Evolutionary conservation across 2,113 vertebrate genomes (phyloP), one percentile per base, ranked within the genome.

Genomic region (Fulmarus glacialis): DNA sequence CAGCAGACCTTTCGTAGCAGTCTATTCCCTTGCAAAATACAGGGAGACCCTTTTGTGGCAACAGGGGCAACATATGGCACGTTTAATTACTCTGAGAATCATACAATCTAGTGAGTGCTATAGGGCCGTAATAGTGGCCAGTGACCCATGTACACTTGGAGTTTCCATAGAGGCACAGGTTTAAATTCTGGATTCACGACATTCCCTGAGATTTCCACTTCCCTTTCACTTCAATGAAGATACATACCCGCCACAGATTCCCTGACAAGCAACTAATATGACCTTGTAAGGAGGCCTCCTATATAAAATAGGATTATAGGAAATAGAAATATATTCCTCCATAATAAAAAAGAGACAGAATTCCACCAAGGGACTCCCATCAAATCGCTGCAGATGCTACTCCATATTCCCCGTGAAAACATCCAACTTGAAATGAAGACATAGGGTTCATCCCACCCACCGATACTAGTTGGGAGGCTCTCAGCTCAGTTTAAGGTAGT

Each of bases 391-490:
- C 36, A 87, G 22, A 23, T 16, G 26, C 14, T 66, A 9, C 4
- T 55, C 11, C 12, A 18, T 9, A 4, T 40, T 52, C 70, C 47
- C 47, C 36, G 20, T 2, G 5, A 82, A 89, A 86, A 42, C 22
- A 82, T 6, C 32, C 3, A 5, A 18, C 26, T 66, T 36, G 42
- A n/a, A 12, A 73, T 7, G 32, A 58, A 77, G 27, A 64, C 19
- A 16, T 0, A 1, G 60, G 22, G 14, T 21, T 55, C 43, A 86
- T 17, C 30, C n/a, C 27, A 14, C 48, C 8, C 58, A 64, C 11
- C 2, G 5, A 23, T 34, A 45, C 3, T 1, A 32, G 24, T 0
- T 59, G 18, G 14, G 32, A 77, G 34, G 22, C 29, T 50, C 67
- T 75, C 26, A 21, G 24, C 11, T 50, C 43, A 47, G 24, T n/a